These are phyloP conservation scores for Drosophila macrospina DNA, from an alignment of 2,888 invertebrate genomes.

Conservation along the genomic window DNA sequence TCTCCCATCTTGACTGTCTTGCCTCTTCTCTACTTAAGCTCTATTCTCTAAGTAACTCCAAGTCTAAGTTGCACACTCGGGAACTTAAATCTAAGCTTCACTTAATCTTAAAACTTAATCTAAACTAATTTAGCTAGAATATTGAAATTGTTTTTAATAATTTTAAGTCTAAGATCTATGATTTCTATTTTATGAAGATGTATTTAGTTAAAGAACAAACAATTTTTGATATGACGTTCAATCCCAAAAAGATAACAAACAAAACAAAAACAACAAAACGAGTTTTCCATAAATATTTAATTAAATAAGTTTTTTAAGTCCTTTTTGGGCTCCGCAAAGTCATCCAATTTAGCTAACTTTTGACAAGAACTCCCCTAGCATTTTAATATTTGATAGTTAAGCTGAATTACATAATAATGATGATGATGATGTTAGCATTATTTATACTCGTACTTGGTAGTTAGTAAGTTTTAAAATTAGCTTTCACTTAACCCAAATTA, in stretches of 20 bases:
- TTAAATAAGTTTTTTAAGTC: slow-evolving; percentile 44
- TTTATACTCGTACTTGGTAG: slow-evolving; percentile 55
- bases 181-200: slow-evolving; percentile 43
- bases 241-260: slow-evolving; percentile 30
- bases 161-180: slow-evolving; percentile 41
- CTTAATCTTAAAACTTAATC: slow-evolving; percentile 37
- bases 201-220: slow-evolving; percentile 58
- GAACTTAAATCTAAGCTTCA: slow-evolving; percentile 59
- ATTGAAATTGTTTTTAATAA: slow-evolving; percentile 75
- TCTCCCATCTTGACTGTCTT: slow-evolving; percentile 71
- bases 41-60: slow-evolving; percentile 51
- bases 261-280: slow-evolving; percentile 71
- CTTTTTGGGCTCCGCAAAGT: slow-evolving; percentile 52
- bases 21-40: slow-evolving; percentile 53
- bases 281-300: slow-evolving; percentile 71
- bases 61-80: slow-evolving; percentile 53
- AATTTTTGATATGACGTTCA: slow-evolving; percentile 51
- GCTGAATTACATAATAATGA: slow-evolving; percentile 31
- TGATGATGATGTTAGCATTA: slow-evolving; percentile 47
- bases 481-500: slow-evolving; percentile 50
- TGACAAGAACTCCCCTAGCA: slow-evolving; percentile 53
- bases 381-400: slow-evolving; percentile 59
- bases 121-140: slow-evolving; percentile 75
- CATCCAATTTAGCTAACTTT: slow-evolving; percentile 51
- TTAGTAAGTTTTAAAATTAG: slow-evolving; percentile 60